Percentiles rank a stretch among this genome's conserved stretches.
Conservation (phyloP, 2,888 invertebrate genomes). For the Folsomia candida region DNA sequence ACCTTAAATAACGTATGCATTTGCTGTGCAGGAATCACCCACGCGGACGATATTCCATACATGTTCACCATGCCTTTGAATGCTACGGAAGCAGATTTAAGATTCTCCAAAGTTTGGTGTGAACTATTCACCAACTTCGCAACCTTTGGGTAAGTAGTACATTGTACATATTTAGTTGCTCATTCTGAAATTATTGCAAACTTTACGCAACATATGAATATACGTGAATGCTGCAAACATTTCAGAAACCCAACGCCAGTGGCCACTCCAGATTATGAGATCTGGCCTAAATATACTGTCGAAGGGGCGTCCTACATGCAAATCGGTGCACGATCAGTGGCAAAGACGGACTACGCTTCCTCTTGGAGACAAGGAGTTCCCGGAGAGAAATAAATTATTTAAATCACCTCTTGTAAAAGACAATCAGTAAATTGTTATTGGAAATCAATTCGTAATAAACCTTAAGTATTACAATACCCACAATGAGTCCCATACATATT, state of each 20-base stretch:
- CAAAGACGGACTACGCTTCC: constrained; percentile 22
- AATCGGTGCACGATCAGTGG: constrained; percentile 12
- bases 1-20: constrained; percentile 10
- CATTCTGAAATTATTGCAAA: not conserved
- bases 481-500: too few species aligned
- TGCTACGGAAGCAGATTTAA: constrained; percentile 14
- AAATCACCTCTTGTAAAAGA: too few species aligned
- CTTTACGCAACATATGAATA: not conserved
- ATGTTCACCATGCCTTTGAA: constrained; percentile 35
- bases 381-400: too few species aligned
- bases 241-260: constrained; percentile 39
- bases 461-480: too few species aligned
- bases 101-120: constrained; percentile 23
- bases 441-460: too few species aligned
- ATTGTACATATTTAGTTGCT: not conserved
- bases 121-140: constrained; percentile 35
- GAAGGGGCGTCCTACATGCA: constrained; percentile 24
- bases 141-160: constrained; percentile 3
- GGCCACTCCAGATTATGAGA: constrained; percentile 20
- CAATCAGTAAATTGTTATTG: too few species aligned
- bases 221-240: not conserved
- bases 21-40: constrained; percentile 22
- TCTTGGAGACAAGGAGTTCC: constrained; percentile 31
- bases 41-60: constrained; percentile 45
- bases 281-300: constrained; percentile 35